Base-by-base conservation (phyloP, 92 coral and sea anemone species). In the Heliopora coerulea region DNA sequence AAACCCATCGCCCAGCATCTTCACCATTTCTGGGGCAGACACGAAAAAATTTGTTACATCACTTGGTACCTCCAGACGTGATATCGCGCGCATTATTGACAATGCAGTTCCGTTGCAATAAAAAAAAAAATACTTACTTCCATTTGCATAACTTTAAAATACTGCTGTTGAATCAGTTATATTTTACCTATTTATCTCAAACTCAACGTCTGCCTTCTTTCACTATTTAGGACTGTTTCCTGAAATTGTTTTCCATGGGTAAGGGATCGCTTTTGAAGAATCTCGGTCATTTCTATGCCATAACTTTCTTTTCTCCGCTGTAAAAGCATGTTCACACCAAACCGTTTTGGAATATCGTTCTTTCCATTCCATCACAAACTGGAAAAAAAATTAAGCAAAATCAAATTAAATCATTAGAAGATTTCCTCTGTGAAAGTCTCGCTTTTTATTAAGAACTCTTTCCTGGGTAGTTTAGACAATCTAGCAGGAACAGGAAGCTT, bases 321-420 rank as follows among this genome's bases (percentile, higher is more conserved):
- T 88, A 63, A 89, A 78, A 2, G 76, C 74, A 76, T 95, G 91
- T 76, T 95, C 99, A 77, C 99, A 95, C 99, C 99, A 95, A 13
- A 81, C 44, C 33, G 72, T 81, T 32, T 86, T 59, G 15, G 99
- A 91, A 77, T 42, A 86, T 62, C 88, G 82, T 32, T 88, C 91
- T 78, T 91, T 95, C 99, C 99, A 95, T 46, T 82, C 73, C 57
- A 91, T 91, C 44, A 88, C 80, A 62, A 90, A 95, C 99, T 95
- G 24, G 17, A 24, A 59, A 15, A 25, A 7, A 29, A 27, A 6
- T 12, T 28, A 25, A 32, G 19, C 4, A 17, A 29, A 54, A 25
- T 72, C 11, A n/a, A 56, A 73, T 1, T 18, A 29, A 33, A 0
- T 12, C 39, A 18, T 57, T 4, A 13, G 26, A 28, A n/a, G n/a